Evolutionary conservation across 2,113 vertebrate genomes (phyloP).

Genomic region (Odontesthes bonariensis): DNA sequence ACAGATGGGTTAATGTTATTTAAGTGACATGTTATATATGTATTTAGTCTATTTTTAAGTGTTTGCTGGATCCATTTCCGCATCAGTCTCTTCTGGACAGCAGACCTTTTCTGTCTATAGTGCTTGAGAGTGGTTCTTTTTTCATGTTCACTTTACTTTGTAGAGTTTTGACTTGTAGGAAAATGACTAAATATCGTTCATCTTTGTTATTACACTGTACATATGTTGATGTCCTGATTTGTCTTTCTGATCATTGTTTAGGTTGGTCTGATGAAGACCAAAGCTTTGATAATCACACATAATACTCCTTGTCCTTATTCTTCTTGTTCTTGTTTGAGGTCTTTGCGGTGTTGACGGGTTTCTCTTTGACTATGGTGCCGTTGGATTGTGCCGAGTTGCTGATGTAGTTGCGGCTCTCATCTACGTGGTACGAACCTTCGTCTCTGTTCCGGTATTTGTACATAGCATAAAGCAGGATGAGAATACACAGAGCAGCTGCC

Average conservation of each 20-base stretch:
- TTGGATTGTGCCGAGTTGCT: constrained; percentile 99
- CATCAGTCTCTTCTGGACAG: constrained; percentile 56
- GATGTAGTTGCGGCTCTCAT: constrained; percentile 99
- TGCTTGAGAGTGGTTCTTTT: constrained; percentile 88
- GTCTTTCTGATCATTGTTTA: constrained; percentile 55
- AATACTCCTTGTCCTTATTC: constrained; percentile 99
- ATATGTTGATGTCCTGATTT: constrained; percentile 83
- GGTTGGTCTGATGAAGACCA: constrained; percentile 61
- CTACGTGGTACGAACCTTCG: constrained; percentile 97
- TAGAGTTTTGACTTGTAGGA: constrained; percentile 85
- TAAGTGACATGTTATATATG: constrained; percentile 70
- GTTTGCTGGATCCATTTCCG: constrained; percentile 69
- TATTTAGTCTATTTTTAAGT: constrained; percentile 79
- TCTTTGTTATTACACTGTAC: constrained; percentile 93
- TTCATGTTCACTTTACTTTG: constrained; percentile 72
- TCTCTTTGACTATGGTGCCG: constrained; percentile 96
- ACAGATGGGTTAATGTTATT: constrained; percentile 74
- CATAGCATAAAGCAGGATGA: constrained; percentile 99
- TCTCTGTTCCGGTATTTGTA: constrained; percentile 99
- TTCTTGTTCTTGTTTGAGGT: constrained; percentile 97
- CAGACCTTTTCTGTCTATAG: constrained; percentile 69
- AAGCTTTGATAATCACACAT: constrained; percentile 90
- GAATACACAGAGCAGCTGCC: constrained; percentile 95
- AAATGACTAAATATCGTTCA: constrained; percentile 88
- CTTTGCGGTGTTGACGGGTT: constrained; percentile 92